Conservation (phyloP, 2,888 invertebrate species). For the Apocheima hispidaria region DNA sequence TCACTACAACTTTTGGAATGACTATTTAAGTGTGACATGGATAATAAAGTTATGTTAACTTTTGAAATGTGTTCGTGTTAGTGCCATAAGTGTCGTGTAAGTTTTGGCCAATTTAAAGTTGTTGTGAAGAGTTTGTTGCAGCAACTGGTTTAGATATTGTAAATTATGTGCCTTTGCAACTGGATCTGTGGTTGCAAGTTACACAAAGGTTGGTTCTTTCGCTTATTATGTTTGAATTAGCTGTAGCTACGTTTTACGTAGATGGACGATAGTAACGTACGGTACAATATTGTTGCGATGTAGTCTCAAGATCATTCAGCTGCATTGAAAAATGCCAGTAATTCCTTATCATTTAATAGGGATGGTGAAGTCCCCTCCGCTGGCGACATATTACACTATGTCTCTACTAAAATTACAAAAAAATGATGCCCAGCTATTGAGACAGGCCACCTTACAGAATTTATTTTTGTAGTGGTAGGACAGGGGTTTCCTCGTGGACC, state of each 20-base stretch:
- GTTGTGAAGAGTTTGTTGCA: constrained; percentile 34
- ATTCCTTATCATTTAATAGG: too few relatives aligned
- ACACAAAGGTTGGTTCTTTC: constrained; percentile 36
- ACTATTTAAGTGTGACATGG: background rate
- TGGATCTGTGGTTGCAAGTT: constrained; percentile 36
- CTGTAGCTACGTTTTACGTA: background rate
- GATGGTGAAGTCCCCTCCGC: too few relatives aligned
- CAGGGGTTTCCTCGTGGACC: too few relatives aligned
- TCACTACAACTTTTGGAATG: background rate
- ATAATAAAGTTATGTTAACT: constrained; percentile 45
- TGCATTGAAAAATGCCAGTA: background rate
- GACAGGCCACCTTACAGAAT: too few relatives aligned
- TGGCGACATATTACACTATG: too few relatives aligned
- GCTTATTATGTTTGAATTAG: background rate
- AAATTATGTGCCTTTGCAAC: constrained; percentile 36
- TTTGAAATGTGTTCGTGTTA: constrained; percentile 50
- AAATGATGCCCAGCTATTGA: too few relatives aligned
- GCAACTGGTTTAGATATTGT: constrained; percentile 24
- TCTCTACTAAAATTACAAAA: too few relatives aligned
- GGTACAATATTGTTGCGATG: background rate
- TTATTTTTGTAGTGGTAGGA: too few relatives aligned
- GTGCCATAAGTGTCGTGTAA: constrained; percentile 40
- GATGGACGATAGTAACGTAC: constrained; percentile 3
- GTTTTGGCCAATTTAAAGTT: constrained; percentile 40
- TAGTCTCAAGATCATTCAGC: background rate